Percentiles rank a stretch among this genome's conserved stretches.
phyloP scores from a whole-genome alignment of 2,888 invertebrate species.

The Pammene aurita region DNA sequence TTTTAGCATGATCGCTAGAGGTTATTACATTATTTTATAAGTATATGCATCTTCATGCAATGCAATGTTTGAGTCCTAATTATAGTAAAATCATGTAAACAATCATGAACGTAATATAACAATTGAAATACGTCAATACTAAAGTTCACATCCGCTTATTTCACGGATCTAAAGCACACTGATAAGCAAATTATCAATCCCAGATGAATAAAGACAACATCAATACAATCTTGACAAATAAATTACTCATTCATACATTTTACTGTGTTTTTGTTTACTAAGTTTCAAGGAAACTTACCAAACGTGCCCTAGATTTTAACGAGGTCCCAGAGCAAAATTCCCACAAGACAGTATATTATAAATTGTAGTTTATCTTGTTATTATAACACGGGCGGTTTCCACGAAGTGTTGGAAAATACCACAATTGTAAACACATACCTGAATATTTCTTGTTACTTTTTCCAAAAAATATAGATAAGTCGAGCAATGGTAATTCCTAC shows the following conservation, averaged over 20 bases:
- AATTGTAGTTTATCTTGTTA: too few species aligned
- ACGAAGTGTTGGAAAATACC: too few species aligned
- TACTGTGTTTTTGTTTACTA: background rate
- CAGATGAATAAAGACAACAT: background rate
- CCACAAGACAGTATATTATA: too few species aligned
- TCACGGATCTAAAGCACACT: slow-evolving; percentile 9
- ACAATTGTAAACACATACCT: too few species aligned
- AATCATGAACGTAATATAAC: background rate
- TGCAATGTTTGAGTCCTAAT: too few species aligned
- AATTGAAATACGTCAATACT: background rate
- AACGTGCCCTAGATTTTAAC: background rate
- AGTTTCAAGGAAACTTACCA: slow-evolving; percentile 5
- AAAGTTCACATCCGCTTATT: slow-evolving; percentile 15
- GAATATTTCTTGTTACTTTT: too few species aligned
- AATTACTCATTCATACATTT: background rate
- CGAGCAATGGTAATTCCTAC: too few species aligned
- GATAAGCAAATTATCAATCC: slow-evolving; percentile 8
- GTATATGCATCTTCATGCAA: too few species aligned
- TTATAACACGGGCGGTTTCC: too few species aligned
- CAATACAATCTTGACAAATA: slow-evolving; percentile 7
- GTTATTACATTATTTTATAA: too few species aligned
- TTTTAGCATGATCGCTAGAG: too few species aligned
- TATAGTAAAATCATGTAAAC: background rate
- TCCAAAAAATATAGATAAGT: too few species aligned
- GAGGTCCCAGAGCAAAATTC: background rate